phyloP scores from a whole-genome alignment of 35 echinoderm and acorn worm species.

The Eucidaris tribuloides region DNA sequence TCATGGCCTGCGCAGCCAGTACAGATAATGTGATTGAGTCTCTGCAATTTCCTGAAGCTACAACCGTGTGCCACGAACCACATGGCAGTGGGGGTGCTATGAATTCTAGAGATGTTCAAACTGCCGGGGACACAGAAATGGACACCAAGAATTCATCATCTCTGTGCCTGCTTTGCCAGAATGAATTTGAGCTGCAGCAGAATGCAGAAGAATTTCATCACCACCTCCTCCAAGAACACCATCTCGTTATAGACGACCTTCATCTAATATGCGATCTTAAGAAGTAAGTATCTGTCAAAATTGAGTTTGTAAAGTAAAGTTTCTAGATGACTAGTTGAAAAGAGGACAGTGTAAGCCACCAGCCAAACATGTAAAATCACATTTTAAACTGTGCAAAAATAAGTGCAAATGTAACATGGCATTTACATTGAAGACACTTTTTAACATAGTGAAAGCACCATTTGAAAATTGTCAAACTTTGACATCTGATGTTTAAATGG shows the following conservation, averaged over 20 bases:
- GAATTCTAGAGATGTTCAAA: background rate
- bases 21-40: background rate
- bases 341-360: background rate
- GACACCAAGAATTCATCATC: background rate
- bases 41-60: conserved; percentile 6
- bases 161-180: conserved; percentile 39
- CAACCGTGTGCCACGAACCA: too few species aligned
- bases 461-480: too few species aligned
- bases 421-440: background rate
- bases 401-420: background rate
- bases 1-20: background rate
- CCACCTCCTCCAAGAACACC: conserved; percentile 64
- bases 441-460: background rate
- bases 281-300: conserved; percentile 15
- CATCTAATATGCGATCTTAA: conserved; percentile 75
- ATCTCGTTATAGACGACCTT: conserved; percentile 61
- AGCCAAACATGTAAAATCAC: background rate
- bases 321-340: background rate
- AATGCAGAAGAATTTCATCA: conserved; percentile 37
- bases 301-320: background rate
- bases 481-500: too few species aligned
- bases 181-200: conserved; percentile 14
- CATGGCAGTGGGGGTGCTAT: background rate
- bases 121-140: too few species aligned
- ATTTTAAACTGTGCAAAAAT: background rate